Evolutionary conservation across 1,140 invertebrate species (phyloP), one percentile per base, ranked within the genome.

Genomic region (Ditylenchus dipsaci): DNA sequence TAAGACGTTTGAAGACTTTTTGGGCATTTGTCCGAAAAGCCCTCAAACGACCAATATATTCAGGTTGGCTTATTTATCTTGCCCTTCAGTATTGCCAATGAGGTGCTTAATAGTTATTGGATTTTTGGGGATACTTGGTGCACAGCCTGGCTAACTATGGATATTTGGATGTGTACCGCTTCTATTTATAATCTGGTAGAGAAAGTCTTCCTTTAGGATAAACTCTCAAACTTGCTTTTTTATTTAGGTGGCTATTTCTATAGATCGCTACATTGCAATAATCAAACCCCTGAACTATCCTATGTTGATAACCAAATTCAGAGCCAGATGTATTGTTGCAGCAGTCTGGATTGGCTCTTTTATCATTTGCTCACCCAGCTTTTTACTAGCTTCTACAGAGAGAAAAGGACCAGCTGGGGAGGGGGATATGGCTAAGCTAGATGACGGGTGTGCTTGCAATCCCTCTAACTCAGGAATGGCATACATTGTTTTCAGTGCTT

Each of bases 271-370:
- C 67, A 82, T 82, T 90, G 95, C 95, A 8, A 97, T 97, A 59
- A 96, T 93, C 0, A 93, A 97, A 84, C 95, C 95, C 0, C 92
- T 98, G 66, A 93, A 94, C 80, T 97, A 98, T 84, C 92, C 93
- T 3, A 91, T 93, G 82, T 92, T 94, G 82, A 88, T 95, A 63
- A 95, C 94, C 0, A 85, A 93, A 26, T 90, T 91, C 73, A 87
- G 93, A 33, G 94, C 95, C 0, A 85, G 96, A 7, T 85, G 90
- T 8, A 92, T 93, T 83, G 95, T 97, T 68, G 89, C 88, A 1
- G 88, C 90, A 5, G 93, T 97, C 0, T 98, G 95, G 95, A 83
- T 92, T 1, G 86, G 93, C 33, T 94, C 91, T 0, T 88, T 91
- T 15, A 85, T 93, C n/a, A 97, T 97, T 73, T 95, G 92, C 76